phyloP scores from a whole-genome alignment of 2,888 invertebrate genomes.

The Stegophylla sp. region DNA sequence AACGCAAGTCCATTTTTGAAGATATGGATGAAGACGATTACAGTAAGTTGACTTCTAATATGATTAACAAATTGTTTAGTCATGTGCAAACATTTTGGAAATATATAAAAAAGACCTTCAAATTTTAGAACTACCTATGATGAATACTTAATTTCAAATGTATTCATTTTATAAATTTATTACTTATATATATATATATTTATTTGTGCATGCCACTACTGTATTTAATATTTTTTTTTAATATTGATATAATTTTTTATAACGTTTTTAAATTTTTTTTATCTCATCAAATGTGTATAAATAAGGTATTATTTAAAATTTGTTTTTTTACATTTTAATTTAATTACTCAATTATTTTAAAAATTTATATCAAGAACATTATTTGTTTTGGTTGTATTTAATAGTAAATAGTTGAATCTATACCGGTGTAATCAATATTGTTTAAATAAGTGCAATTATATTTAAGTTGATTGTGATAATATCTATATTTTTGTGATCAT shows the following conservation, averaged over 20 bases:
- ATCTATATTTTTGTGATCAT: too few relatives aligned
- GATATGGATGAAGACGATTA: slow-evolving; percentile 4
- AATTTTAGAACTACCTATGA: not conserved
- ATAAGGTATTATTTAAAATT: not conserved
- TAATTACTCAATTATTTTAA: not conserved
- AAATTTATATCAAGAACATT: not conserved
- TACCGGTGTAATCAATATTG: too few relatives aligned
- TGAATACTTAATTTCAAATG: not conserved
- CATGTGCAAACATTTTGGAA: slow-evolving; percentile 48
- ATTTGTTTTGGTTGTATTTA: too few relatives aligned
- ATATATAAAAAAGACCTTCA: slow-evolving; percentile 29
- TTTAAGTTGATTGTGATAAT: too few relatives aligned
- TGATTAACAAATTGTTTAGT: slow-evolving; percentile 26
- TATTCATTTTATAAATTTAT: not conserved
- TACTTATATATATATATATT: too few relatives aligned
- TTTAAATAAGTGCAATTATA: too few relatives aligned
- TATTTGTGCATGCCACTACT: too few relatives aligned
- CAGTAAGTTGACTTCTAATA: not conserved
- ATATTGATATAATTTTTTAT: too few relatives aligned
- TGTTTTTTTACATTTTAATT: not conserved
- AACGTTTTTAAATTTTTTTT: too few relatives aligned
- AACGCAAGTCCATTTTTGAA: slow-evolving; percentile 37
- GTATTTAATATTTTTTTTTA: too few relatives aligned
- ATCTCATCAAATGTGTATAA: not conserved
- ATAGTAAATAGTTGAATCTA: too few relatives aligned